phyloP scores from a whole-genome alignment of 2,888 invertebrate genomes.

The Drosophila algonquin region DNA sequence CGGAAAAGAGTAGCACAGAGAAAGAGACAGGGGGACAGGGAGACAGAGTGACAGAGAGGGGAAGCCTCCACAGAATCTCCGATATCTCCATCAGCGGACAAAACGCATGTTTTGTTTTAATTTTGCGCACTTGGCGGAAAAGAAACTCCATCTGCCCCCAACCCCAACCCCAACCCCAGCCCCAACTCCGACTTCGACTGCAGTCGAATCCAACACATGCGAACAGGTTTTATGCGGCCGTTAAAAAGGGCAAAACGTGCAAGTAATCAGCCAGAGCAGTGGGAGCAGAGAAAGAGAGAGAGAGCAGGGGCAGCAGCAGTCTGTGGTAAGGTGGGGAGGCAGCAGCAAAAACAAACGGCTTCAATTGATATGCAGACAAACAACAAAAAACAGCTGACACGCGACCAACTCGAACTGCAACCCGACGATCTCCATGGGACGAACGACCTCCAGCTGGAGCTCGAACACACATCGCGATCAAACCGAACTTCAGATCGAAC shows the following conservation, averaged over 20 bases:
- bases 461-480: slow-evolving; percentile 12
- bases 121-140: slow-evolving; percentile 57
- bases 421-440: not conserved
- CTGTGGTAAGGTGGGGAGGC: too few species aligned
- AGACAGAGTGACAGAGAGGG: not conserved
- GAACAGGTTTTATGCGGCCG: slow-evolving; percentile 60
- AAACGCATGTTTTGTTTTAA: slow-evolving; percentile 77
- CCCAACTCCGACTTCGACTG: slow-evolving; percentile 6
- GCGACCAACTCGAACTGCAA: slow-evolving; percentile 47
- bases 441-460: slow-evolving; percentile 17
- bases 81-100: slow-evolving; percentile 61
- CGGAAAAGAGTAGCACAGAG: not conserved
- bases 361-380: slow-evolving; percentile 56
- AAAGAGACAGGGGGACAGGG: not conserved
- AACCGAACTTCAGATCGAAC: slow-evolving; percentile 29
- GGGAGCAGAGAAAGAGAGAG: not conserved
- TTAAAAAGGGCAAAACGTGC: slow-evolving; percentile 50
- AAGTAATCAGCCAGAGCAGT: slow-evolving; percentile 29
- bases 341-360: slow-evolving; percentile 23
- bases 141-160: slow-evolving; percentile 32
- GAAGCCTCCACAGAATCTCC: slow-evolving; percentile 33
- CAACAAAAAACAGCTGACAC: slow-evolving; percentile 68
- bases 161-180: not conserved
- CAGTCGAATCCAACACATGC: slow-evolving; percentile 24
- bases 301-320: not conserved